Evolutionary conservation across 2,888 invertebrate species (phyloP).

Genomic region (Apamea monoglypha): DNA sequence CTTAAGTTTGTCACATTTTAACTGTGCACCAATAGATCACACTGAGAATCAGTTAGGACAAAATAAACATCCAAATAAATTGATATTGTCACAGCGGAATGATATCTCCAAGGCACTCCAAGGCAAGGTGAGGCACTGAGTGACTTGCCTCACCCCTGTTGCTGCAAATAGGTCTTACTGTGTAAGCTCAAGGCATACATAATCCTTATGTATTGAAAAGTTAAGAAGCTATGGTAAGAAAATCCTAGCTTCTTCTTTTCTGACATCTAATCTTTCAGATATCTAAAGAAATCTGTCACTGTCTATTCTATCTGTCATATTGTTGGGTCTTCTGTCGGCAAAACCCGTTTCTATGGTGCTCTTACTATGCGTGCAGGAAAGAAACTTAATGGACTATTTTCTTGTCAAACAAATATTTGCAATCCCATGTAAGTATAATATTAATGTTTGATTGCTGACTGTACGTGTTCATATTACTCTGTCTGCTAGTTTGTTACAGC

Average conservation of each 20-base stretch:
- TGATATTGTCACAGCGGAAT: background rate
- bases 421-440: background rate
- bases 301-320: background rate
- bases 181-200: background rate
- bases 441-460: background rate
- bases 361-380: background rate
- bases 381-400: background rate
- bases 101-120: too few relatives aligned
- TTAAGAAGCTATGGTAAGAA: background rate
- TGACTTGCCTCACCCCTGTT: background rate
- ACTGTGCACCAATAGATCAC: background rate
- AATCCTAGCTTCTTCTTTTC: background rate
- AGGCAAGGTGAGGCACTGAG: too few relatives aligned
- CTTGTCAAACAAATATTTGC: background rate
- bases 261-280: background rate
- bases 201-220: background rate
- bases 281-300: background rate
- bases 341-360: background rate
- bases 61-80: conserved; percentile 1
- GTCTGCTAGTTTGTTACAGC: background rate
- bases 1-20: background rate
- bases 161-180: background rate
- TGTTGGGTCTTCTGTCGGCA: background rate
- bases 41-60: background rate
- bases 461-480: background rate